Evolutionary conservation across 2,113 vertebrate genomes (phyloP).

Genomic region (Sturnira hondurensis): DNA sequence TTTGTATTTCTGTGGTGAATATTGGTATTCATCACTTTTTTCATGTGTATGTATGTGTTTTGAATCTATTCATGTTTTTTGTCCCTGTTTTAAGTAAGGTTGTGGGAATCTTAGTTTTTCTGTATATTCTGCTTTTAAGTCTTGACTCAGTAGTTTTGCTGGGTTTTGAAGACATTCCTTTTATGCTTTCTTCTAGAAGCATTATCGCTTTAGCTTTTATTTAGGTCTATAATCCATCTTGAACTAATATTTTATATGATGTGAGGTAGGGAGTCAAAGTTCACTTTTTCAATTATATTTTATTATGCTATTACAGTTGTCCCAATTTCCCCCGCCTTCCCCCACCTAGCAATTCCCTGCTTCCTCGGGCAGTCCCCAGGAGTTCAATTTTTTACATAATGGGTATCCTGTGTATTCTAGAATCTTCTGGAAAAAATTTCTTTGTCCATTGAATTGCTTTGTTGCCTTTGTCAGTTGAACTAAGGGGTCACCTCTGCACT

Average conservation of each 20-base stretch:
- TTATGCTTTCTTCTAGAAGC: not conserved
- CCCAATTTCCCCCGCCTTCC: too few relatives aligned
- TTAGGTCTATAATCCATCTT: not conserved
- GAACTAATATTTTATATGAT: not conserved
- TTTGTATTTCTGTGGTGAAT: slow-evolving; percentile 19
- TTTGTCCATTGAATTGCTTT: not conserved
- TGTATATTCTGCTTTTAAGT: slow-evolving; percentile 12
- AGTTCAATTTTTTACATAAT: not conserved
- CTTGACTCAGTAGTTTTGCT: not conserved
- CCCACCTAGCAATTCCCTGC: too few relatives aligned
- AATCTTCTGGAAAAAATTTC: not conserved
- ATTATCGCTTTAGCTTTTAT: not conserved
- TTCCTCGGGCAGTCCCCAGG: too few relatives aligned
- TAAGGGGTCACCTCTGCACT: not conserved
- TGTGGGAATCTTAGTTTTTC: not conserved
- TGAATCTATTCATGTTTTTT: not conserved
- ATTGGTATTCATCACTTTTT: not conserved
- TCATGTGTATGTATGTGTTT: not conserved
- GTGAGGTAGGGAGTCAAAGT: not conserved
- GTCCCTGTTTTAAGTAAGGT: not conserved
- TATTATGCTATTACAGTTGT: too few relatives aligned
- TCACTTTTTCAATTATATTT: not conserved
- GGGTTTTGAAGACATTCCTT: not conserved
- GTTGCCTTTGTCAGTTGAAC: not conserved
- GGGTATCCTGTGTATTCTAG: not conserved